Conservation (phyloP, 2,797 vertebrate species). For the Galaxias olidus region DNA sequence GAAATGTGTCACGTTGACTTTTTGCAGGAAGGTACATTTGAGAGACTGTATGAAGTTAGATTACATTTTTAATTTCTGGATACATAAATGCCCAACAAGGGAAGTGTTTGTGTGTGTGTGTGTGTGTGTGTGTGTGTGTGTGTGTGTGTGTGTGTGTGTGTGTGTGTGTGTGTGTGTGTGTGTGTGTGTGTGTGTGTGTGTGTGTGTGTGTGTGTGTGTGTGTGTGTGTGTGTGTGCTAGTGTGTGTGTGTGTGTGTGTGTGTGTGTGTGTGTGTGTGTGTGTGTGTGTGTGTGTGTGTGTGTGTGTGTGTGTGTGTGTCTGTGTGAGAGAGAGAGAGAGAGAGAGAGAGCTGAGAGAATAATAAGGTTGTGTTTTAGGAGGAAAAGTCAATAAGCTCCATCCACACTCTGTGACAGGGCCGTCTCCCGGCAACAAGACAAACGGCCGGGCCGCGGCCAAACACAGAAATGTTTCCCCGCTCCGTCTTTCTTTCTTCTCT, state of each 20-base stretch:
- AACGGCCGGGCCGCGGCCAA: no score
- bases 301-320: slow-evolving; percentile 10
- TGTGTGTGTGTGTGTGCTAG: no score
- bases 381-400: slow-evolving; percentile 47
- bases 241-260: no score
- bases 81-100: no score
- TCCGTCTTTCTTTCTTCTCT: background rate
- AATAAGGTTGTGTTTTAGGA: slow-evolving; percentile 53
- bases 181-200: no score
- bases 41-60: slow-evolving; percentile 15
- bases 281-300: slow-evolving; percentile 15
- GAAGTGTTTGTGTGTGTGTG: no score
- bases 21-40: background rate
- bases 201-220: no score
- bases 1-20: background rate
- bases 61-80: slow-evolving; percentile 36
- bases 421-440: slow-evolving; percentile 37
- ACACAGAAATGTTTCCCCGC: slow-evolving; percentile 43
- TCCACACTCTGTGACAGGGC: slow-evolving; percentile 14
- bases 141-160: no score
- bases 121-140: no score
- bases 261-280: background rate
- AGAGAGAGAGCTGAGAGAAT: slow-evolving; percentile 45
- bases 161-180: no score
- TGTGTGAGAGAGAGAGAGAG: background rate